Percentiles rank a stretch among this genome's conserved stretches.
Conservation (phyloP, 2,113 vertebrate genomes). For the Okapia johnstoni region DNA sequence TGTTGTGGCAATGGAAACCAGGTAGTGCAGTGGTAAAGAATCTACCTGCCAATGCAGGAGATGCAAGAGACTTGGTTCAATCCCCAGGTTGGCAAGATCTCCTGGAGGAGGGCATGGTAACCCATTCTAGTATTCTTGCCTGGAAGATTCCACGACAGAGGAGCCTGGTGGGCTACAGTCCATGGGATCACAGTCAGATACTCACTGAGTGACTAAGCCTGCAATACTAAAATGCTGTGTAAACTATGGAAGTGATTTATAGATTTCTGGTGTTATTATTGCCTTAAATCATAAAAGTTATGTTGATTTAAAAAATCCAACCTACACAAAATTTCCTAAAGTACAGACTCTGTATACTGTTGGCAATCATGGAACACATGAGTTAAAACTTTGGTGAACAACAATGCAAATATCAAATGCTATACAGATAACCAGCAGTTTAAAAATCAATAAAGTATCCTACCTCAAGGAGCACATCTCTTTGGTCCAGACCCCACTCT, state of each 20-base stretch:
- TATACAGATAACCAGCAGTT: background rate
- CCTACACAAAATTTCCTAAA: background rate
- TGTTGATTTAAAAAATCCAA: background rate
- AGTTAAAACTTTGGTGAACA: conserved; percentile 7
- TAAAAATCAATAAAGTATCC: background rate
- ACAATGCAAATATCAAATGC: conserved; percentile 21
- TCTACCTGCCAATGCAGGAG: background rate
- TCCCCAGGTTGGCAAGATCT: background rate
- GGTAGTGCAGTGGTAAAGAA: background rate
- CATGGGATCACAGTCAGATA: background rate
- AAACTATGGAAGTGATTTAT: background rate
- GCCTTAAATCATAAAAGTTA: conserved; percentile 14
- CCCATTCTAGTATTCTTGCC: background rate
- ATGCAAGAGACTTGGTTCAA: background rate
- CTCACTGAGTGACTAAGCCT: background rate
- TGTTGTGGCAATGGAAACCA: background rate
- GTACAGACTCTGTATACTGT: background rate
- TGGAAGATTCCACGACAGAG: background rate
- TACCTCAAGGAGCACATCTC: background rate
- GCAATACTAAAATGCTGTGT: background rate
- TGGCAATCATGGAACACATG: background rate
- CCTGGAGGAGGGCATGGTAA: background rate
- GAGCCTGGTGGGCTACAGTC: background rate
- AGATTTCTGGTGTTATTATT: background rate
- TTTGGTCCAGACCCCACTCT: background rate